Conservation (phyloP, 1,140 invertebrate species). For the Littorina saxatilis region DNA sequence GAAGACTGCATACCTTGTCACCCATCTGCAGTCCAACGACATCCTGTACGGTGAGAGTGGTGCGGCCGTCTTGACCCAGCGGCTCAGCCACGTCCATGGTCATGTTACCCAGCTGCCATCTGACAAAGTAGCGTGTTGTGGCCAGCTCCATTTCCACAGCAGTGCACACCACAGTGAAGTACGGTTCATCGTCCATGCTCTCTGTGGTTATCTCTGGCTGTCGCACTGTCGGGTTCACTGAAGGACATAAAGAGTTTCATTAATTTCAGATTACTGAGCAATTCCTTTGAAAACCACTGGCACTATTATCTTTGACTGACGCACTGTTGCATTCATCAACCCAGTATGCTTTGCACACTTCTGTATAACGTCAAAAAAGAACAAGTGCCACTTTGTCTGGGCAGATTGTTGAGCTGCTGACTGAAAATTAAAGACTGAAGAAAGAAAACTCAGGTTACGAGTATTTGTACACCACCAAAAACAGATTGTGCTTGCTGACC, state of each 20-base stretch:
- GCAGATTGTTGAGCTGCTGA: too few species aligned
- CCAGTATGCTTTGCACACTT: too few species aligned
- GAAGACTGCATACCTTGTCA: conserved; percentile 10
- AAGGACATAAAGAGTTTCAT: background rate
- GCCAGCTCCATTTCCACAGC: background rate
- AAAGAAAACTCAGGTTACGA: too few species aligned
- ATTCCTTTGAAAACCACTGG: too few species aligned
- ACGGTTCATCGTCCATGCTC: conserved; percentile 11
- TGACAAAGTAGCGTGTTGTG: conserved; percentile 6
- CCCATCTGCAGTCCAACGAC: background rate
- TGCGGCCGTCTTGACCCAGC: background rate
- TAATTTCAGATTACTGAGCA: background rate
- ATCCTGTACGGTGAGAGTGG: conserved; percentile 13
- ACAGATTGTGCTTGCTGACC: too few species aligned
- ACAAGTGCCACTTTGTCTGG: too few species aligned
- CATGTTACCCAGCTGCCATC: conserved; percentile 1
- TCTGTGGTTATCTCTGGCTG: conserved; percentile 30
- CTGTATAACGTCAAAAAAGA: too few species aligned
- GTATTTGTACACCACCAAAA: too few species aligned
- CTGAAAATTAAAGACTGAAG: too few species aligned
- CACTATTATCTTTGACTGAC: too few species aligned
- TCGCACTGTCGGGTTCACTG: conserved; percentile 35
- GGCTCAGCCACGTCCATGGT: background rate
- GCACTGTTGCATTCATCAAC: too few species aligned
- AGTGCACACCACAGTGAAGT: conserved; percentile 35